phyloP scores from a whole-genome alignment of 2,797 vertebrate species.

The Chromis chromis region DNA sequence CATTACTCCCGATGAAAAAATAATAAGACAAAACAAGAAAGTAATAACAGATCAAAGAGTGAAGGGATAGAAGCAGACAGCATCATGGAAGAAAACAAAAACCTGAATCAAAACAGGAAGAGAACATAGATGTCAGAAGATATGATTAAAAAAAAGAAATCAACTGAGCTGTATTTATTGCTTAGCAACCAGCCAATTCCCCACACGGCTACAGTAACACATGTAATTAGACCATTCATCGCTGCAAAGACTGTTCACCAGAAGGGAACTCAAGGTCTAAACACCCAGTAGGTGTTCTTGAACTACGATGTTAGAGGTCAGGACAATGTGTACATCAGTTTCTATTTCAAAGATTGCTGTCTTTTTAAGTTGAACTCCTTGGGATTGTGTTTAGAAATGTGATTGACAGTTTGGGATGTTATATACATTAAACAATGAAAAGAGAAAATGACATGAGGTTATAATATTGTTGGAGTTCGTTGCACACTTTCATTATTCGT shows the following conservation, averaged over 20 bases:
- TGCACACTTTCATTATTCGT: not conserved
- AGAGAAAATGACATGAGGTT: not conserved
- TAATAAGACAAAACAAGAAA: no score
- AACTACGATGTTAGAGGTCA: not conserved
- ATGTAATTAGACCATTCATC: not conserved
- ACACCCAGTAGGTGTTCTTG: not conserved
- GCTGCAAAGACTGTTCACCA: constrained; percentile 10
- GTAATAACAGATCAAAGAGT: no score
- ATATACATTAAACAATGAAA: not conserved
- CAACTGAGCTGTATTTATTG: not conserved
- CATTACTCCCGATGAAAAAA: no score
- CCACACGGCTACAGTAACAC: not conserved
- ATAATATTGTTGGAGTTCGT: not conserved
- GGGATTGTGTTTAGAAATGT: not conserved
- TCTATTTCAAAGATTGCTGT: not conserved
- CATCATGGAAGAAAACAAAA: not conserved
- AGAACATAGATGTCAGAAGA: not conserved
- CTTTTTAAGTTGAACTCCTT: not conserved
- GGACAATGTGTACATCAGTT: not conserved
- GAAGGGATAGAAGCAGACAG: no score
- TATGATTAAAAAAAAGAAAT: not conserved
- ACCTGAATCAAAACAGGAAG: constrained; percentile 1
- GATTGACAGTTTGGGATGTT: not conserved
- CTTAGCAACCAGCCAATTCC: constrained; percentile 17
- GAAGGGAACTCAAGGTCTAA: not conserved